Evolutionary conservation across 2,888 invertebrate genomes (phyloP).

Genomic region (Ormia ochracea): DNA sequence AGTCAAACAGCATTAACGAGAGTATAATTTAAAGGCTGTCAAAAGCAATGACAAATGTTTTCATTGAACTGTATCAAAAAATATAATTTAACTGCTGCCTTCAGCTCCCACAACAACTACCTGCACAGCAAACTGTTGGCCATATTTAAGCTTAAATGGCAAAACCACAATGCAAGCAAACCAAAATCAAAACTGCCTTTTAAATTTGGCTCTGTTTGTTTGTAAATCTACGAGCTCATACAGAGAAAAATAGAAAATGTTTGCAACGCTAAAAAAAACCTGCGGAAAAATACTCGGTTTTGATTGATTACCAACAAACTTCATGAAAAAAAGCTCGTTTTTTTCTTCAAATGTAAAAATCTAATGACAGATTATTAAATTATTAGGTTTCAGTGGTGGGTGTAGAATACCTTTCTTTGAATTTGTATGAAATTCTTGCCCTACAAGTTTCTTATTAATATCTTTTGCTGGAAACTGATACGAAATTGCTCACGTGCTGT

Average conservation of each 20-base stretch:
- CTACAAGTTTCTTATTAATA: no score
- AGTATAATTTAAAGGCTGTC: conserved; percentile 60
- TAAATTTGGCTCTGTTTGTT: not conserved
- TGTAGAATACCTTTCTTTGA: not conserved
- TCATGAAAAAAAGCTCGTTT: conserved; percentile 50
- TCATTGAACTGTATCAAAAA: conserved; percentile 60
- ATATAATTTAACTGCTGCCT: conserved; percentile 35
- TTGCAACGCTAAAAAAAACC: conserved; percentile 10
- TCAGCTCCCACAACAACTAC: conserved; percentile 52
- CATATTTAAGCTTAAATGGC: conserved; percentile 1
- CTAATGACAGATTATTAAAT: conserved; percentile 13
- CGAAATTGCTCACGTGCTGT: no score
- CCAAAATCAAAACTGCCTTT: not conserved
- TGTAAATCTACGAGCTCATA: conserved; percentile 13
- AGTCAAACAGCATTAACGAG: conserved; percentile 18
- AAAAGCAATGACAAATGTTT: conserved; percentile 65
- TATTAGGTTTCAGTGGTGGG: conserved; percentile 20
- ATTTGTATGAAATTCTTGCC: not conserved
- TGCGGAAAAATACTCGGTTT: conserved; percentile 24
- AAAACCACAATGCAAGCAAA: not conserved
- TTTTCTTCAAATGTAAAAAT: conserved; percentile 27
- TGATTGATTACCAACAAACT: conserved; percentile 63
- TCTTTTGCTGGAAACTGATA: no score
- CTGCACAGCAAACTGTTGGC: not conserved
- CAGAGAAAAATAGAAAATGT: conserved; percentile 24